These are phyloP conservation scores for Coenonympha arcania DNA, from an alignment of 2,888 invertebrate species.

Conservation along the genomic window DNA sequence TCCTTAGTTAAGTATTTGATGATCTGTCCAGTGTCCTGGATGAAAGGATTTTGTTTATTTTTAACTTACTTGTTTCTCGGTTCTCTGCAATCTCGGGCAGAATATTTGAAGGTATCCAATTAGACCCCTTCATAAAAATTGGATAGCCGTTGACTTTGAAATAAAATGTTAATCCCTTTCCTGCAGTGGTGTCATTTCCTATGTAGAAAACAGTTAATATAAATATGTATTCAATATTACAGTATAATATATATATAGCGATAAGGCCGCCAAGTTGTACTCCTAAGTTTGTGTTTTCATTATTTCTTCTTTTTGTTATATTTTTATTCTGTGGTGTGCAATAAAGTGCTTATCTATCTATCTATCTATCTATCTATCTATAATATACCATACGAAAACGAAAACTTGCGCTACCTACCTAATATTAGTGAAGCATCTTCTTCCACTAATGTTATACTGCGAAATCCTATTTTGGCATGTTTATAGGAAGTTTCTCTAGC, in stretches of 20 bases:
- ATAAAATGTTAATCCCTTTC: constrained; percentile 83
- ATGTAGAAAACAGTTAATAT: too few relatives aligned
- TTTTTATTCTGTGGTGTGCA: too few relatives aligned
- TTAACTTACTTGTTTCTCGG: constrained; percentile 51
- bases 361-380: too few relatives aligned
- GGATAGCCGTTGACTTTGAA: constrained; percentile 89
- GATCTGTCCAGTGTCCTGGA: too few relatives aligned
- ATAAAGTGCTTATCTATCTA: too few relatives aligned
- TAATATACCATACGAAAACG: not conserved
- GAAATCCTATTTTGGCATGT: constrained; percentile 84
- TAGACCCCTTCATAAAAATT: constrained; percentile 96
- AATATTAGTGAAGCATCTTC: constrained; percentile 65
- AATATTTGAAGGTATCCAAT: constrained; percentile 92
- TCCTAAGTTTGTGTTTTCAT: too few relatives aligned
- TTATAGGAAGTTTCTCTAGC: constrained; percentile 56
- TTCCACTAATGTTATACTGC: constrained; percentile 88
- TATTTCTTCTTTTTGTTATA: too few relatives aligned
- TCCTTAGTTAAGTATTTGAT: too few relatives aligned
- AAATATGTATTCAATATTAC: too few relatives aligned
- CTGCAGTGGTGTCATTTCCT: constrained; percentile 53
- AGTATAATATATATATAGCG: too few relatives aligned
- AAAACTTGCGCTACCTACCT: constrained; percentile 37
- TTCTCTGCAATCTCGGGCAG: constrained; percentile 82
- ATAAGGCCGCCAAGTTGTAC: too few relatives aligned
- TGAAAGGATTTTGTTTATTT: too few relatives aligned